These are phyloP conservation scores for Anabas testudineus DNA, from an alignment of 2,797 vertebrate species.

Conservation along the genomic window DNA sequence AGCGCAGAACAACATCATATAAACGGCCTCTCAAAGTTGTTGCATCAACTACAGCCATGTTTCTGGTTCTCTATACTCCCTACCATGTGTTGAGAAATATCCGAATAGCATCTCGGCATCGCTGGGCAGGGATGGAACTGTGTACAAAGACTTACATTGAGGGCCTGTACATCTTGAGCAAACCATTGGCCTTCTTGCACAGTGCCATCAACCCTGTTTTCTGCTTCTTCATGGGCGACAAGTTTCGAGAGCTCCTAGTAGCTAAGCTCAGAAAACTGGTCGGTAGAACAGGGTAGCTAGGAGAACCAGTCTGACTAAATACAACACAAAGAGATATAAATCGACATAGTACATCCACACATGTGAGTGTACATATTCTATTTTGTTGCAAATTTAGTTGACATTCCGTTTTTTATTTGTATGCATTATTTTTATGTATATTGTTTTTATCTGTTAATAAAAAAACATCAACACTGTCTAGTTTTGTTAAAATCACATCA, in stretches of 20 bases:
- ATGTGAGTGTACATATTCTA: no score
- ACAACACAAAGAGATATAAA: neutral
- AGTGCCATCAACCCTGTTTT: constrained; percentile 92
- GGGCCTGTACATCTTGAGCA: constrained; percentile 80
- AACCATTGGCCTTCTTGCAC: constrained; percentile 90
- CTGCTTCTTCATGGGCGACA: constrained; percentile 93
- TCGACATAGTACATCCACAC: no score
- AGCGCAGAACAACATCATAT: constrained; percentile 49
- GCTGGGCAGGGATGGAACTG: rapidly evolving
- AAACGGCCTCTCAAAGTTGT: constrained; percentile 84
- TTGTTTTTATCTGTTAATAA: no score
- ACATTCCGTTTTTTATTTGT: no score
- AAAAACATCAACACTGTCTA: no score
- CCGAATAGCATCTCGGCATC: constrained; percentile 77
- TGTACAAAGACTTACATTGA: constrained; percentile 67
- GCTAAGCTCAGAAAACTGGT: no score
- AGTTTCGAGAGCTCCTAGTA: constrained; percentile 90
- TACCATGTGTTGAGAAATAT: constrained; percentile 93
- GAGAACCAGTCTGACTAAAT: constrained; percentile 18
- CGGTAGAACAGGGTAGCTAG: constrained; percentile 6
- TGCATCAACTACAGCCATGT: constrained; percentile 78
- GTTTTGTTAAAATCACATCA: no score
- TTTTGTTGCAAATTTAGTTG: no score
- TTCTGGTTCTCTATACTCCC: constrained; percentile 89
- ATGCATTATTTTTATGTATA: no score